phyloP scores from a whole-genome alignment of 2,797 vertebrate genomes.

The Pristis pectinata region DNA sequence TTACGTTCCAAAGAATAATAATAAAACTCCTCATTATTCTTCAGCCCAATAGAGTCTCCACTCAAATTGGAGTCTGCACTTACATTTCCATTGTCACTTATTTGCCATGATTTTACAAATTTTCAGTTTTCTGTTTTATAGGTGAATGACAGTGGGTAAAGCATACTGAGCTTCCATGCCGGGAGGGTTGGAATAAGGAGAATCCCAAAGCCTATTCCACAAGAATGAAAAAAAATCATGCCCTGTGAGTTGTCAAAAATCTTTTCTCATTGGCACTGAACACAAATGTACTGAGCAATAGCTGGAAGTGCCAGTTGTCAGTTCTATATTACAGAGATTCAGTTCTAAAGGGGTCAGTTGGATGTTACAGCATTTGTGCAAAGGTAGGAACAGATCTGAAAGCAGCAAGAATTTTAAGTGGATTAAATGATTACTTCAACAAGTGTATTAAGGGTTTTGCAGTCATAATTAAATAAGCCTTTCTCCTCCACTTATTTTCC shows the following conservation, averaged over 20 bases:
- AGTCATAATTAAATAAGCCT: neutral
- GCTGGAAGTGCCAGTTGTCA: neutral
- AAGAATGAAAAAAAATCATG: neutral
- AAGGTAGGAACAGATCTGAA: neutral
- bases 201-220: neutral
- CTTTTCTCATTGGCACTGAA: neutral
- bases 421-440: neutral
- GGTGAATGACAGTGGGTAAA: neutral
- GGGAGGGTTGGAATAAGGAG: neutral
- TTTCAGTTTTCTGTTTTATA: neutral
- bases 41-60: neutral
- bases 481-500: neutral
- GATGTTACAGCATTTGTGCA: too few species aligned
- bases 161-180: neutral
- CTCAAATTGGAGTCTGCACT: neutral
- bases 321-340: neutral
- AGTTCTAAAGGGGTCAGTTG: neutral
- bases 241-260: neutral
- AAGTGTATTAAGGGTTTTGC: neutral
- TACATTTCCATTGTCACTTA: neutral
- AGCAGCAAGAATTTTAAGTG: neutral
- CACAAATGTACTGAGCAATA: neutral
- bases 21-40: neutral
- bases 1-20: neutral
- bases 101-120: neutral